Evolutionary conservation across 1,140 invertebrate genomes (phyloP).

Genomic region (Eumaeus atala): DNA sequence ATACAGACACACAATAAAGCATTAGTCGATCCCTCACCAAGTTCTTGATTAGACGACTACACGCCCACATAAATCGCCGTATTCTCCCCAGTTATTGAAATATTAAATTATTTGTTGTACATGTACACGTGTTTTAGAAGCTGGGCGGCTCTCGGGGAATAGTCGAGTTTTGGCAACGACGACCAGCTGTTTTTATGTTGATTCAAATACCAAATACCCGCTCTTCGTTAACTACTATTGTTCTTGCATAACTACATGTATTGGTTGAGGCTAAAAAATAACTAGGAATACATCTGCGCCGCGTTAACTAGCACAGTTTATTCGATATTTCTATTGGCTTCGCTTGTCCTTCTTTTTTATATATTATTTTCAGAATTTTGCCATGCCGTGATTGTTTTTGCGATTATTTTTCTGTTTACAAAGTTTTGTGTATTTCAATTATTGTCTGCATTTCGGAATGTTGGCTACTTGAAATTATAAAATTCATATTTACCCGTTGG

Average conservation of each 20-base stretch:
- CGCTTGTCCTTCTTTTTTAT: neutral
- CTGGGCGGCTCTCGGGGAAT: slow-evolving; percentile 4
- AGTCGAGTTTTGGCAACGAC: slow-evolving; percentile 23
- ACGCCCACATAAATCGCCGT: slow-evolving; percentile 11
- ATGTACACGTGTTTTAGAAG: slow-evolving; percentile 19
- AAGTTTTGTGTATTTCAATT: too few species aligned
- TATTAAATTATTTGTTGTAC: slow-evolving; percentile 29
- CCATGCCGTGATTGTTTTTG: too few species aligned
- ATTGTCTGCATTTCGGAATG: too few species aligned
- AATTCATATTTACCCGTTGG: too few species aligned
- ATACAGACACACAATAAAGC: slow-evolving; percentile 9
- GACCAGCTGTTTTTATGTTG: slow-evolving; percentile 24
- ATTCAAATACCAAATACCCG: slow-evolving; percentile 27
- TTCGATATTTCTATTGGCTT: slow-evolving; percentile 3
- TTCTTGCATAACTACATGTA: slow-evolving; percentile 32
- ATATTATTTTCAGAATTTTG: too few species aligned
- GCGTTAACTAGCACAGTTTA: slow-evolving; percentile 8
- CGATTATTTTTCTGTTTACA: too few species aligned
- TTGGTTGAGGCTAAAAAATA: slow-evolving; percentile 15
- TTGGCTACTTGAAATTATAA: too few species aligned
- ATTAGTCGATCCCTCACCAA: slow-evolving; percentile 12
- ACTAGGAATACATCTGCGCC: neutral
- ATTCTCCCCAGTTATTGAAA: slow-evolving; percentile 14
- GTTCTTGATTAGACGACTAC: slow-evolving; percentile 14
- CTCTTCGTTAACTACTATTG: slow-evolving; percentile 30